Percentiles rank a stretch among this genome's conserved stretches.
Conservation (phyloP, 2,797 vertebrate genomes). For the Dryobates pubescens region DNA sequence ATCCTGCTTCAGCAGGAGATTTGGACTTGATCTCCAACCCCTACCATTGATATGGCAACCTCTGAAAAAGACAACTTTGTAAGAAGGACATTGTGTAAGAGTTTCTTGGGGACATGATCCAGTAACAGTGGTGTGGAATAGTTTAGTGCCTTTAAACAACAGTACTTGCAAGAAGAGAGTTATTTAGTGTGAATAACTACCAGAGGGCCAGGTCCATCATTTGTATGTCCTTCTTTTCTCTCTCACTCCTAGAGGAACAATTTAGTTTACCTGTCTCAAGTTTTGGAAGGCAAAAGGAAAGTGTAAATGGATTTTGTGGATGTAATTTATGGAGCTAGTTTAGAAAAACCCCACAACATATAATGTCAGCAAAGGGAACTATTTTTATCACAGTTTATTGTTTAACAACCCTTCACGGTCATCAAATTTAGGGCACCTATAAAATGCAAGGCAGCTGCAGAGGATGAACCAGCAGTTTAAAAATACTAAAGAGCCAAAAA, state of each 20-base stretch:
- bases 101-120: neutral
- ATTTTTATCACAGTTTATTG: slow-evolving; percentile 76
- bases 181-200: neutral
- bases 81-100: neutral
- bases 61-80: too few relatives aligned
- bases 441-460: slow-evolving; percentile 71
- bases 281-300: neutral
- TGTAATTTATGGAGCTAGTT: slow-evolving; percentile 70
- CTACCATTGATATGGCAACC: too few relatives aligned
- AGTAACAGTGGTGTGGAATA: neutral
- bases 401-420: slow-evolving; percentile 75
- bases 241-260: neutral
- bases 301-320: slow-evolving; percentile 59
- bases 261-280: neutral
- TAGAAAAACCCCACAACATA: neutral
- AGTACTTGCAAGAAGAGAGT: neutral
- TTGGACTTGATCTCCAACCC: too few relatives aligned
- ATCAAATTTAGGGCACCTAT: slow-evolving; percentile 77
- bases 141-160: neutral
- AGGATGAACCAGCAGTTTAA: slow-evolving; percentile 73
- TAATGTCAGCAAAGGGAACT: slow-evolving; percentile 77
- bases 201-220: neutral
- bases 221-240: neutral
- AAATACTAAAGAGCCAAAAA: slow-evolving; percentile 69
- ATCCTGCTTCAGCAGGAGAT: too few relatives aligned